Conservation (phyloP, 2,113 vertebrate genomes). For the Lipophrys pholis region DNA sequence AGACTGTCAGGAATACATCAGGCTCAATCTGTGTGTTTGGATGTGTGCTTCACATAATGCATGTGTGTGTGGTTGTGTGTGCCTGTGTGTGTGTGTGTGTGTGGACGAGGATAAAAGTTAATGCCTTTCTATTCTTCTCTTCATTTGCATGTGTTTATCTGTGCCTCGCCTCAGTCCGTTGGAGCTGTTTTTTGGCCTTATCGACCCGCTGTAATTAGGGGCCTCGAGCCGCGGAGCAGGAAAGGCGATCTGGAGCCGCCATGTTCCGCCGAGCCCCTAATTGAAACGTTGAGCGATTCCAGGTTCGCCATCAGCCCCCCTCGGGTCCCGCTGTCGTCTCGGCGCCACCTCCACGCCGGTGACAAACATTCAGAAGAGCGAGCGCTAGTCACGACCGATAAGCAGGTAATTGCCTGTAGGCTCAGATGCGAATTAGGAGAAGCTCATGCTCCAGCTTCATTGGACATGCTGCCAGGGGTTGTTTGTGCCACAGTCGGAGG, state of each 20-base stretch:
- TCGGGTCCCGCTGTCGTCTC: slow-evolving; percentile 48
- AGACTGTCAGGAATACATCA: slow-evolving; percentile 14
- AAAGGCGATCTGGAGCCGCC: slow-evolving; percentile 55
- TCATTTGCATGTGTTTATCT: slow-evolving; percentile 46
- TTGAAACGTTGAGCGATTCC: slow-evolving; percentile 71
- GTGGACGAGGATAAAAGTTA: slow-evolving; percentile 3
- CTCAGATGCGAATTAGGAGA: slow-evolving; percentile 64
- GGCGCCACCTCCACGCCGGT: slow-evolving; percentile 35
- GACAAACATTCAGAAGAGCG: slow-evolving; percentile 66
- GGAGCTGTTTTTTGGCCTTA: slow-evolving; percentile 60
- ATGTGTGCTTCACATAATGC: neutral
- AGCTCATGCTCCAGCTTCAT: slow-evolving; percentile 43
- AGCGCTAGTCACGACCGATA: slow-evolving; percentile 63
- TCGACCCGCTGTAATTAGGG: slow-evolving; percentile 70
- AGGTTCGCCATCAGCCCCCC: slow-evolving; percentile 26
- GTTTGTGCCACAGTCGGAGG: slow-evolving; percentile 53
- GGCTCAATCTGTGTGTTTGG: slow-evolving; percentile 10
- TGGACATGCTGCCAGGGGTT: slow-evolving; percentile 56
- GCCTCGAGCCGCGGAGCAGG: slow-evolving; percentile 53
- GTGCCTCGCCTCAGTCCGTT: slow-evolving; percentile 34
- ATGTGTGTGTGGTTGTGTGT: neutral
- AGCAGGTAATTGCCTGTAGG: slow-evolving; percentile 75
- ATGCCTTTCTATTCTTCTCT: slow-evolving; percentile 31
- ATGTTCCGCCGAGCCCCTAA: slow-evolving; percentile 69
- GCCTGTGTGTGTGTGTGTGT: neutral